Conservation (phyloP, 1,140 invertebrate genomes). For the Formica selysi region DNA sequence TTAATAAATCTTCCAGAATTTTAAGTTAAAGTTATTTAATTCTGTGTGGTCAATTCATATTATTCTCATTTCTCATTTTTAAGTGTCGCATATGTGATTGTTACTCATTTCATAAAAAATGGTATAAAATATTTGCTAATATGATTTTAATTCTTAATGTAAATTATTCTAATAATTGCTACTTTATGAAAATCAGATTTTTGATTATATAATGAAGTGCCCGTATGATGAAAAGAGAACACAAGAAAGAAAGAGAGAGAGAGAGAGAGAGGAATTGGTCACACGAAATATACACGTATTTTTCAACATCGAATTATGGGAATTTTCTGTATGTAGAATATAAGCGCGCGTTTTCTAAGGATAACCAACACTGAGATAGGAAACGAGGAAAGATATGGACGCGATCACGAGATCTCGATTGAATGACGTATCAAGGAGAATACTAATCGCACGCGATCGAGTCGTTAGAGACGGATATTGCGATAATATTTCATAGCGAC, state of each 20-base stretch:
- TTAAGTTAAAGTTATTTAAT: background rate
- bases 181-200: constrained; percentile 15
- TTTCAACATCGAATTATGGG: constrained; percentile 39
- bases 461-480: constrained; percentile 80
- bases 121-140: background rate
- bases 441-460: constrained; percentile 83
- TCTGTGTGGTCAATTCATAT: background rate
- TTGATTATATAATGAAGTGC: background rate
- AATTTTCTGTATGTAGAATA: background rate
- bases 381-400: constrained; percentile 65
- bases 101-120: background rate
- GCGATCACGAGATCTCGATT: constrained; percentile 59
- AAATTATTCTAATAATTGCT: constrained; percentile 17
- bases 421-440: constrained; percentile 75
- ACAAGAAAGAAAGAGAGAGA: no score
- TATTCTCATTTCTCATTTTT: background rate
- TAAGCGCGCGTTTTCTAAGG: constrained; percentile 1
- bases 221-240: background rate
- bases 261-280: background rate
- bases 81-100: background rate
- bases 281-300: constrained; percentile 31
- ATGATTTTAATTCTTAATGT: background rate
- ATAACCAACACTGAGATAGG: constrained; percentile 53
- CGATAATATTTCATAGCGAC: constrained; percentile 78
- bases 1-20: background rate